phyloP scores from a whole-genome alignment of 2,888 invertebrate species.

The Xylota segnis region DNA sequence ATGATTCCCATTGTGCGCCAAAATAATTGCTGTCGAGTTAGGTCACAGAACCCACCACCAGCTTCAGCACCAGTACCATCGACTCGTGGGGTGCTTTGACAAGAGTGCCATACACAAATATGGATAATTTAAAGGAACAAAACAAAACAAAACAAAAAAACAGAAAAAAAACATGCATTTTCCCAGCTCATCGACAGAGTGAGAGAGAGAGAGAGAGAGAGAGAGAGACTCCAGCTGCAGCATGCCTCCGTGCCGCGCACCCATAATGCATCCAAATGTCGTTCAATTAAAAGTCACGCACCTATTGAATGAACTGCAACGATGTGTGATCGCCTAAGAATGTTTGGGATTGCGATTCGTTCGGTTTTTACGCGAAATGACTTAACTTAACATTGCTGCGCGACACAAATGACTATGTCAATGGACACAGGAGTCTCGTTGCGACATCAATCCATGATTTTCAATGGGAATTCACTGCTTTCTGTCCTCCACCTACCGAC shows the following conservation, averaged over 20 bases:
- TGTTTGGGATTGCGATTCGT: conserved; percentile 57
- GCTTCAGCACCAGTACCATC: not conserved
- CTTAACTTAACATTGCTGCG: conserved; percentile 70
- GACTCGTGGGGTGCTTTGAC: conserved; percentile 47
- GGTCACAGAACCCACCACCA: conserved; percentile 31
- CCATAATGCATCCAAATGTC: conserved; percentile 66
- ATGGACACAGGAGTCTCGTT: conserved; percentile 62
- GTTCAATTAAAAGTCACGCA: conserved; percentile 75
- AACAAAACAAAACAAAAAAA: no score
- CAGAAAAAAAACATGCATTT: conserved; percentile 47
- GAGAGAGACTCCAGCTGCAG: conserved; percentile 16
- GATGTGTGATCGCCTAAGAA: conserved; percentile 73
- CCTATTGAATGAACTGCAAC: conserved; percentile 69
- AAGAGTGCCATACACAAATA: conserved; percentile 30
- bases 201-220: no score
- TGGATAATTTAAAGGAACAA: conserved; percentile 1
- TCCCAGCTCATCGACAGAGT: conserved; percentile 50
- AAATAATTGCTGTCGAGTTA: conserved; percentile 72
- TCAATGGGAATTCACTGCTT: conserved; percentile 73
- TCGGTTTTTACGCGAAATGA: conserved; percentile 54
- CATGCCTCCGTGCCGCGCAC: conserved; percentile 16
- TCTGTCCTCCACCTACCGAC: not conserved
- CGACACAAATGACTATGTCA: conserved; percentile 76
- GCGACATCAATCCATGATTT: conserved; percentile 68
- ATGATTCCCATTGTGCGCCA: conserved; percentile 69